Conservation (phyloP, 1,140 invertebrate genomes). For the Eurytemora carolleeae region DNA sequence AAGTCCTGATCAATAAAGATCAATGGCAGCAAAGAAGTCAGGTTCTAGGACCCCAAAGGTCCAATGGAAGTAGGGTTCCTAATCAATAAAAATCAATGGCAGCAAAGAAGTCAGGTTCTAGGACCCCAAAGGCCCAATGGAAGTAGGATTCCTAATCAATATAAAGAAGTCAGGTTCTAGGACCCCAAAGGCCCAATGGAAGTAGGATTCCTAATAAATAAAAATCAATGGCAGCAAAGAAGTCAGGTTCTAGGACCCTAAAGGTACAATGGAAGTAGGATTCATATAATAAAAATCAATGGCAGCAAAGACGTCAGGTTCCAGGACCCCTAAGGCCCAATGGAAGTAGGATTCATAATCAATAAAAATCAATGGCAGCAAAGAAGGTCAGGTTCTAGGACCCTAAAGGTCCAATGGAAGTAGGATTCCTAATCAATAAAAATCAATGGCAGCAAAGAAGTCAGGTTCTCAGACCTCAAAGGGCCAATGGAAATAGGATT, state of each 20-base stretch:
- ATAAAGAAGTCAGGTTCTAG: no score
- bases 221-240: slow-evolving; percentile 65
- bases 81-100: slow-evolving; percentile 45
- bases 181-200: no score
- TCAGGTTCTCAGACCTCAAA: no score
- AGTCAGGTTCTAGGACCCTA: slow-evolving; percentile 71
- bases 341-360: slow-evolving; percentile 67
- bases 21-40: slow-evolving; percentile 62
- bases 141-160: slow-evolving; percentile 52
- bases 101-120: slow-evolving; percentile 72
- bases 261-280: slow-evolving; percentile 68
- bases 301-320: slow-evolving; percentile 68
- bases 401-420: no score
- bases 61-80: slow-evolving; percentile 72
- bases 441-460: no score
- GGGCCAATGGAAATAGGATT: no score
- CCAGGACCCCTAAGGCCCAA: slow-evolving; percentile 69
- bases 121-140: slow-evolving; percentile 68
- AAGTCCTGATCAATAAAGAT: no score
- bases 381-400: no score
- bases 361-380: no score
- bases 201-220: no score
- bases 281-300: slow-evolving; percentile 55
- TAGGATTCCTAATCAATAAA: no score
- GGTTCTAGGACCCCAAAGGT: slow-evolving; percentile 72